Percentiles rank a stretch among this genome's conserved stretches.
Conservation (phyloP, 2,113 vertebrate species). For the Channa argus region DNA sequence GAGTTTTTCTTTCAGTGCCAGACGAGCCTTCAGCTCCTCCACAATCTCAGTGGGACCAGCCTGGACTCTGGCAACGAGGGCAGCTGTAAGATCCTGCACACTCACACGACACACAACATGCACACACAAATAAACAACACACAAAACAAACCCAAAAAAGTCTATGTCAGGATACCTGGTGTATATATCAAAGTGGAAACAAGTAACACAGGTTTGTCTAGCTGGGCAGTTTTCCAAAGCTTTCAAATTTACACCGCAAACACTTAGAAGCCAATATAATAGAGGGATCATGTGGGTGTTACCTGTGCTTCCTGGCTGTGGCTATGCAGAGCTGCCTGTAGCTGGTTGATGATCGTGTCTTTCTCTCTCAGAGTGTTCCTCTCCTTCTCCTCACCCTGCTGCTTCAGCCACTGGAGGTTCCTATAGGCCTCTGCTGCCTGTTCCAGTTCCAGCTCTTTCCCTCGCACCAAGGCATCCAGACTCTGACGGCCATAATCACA, state of each 20-base stretch:
- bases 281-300: slow-evolving; percentile 25
- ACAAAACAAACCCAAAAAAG: slow-evolving; percentile 6
- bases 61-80: slow-evolving; percentile 85
- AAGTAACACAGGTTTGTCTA: slow-evolving; percentile 34
- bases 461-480: slow-evolving; percentile 89
- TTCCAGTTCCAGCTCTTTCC: slow-evolving; percentile 92
- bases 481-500: slow-evolving; percentile 78
- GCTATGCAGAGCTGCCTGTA: slow-evolving; percentile 89
- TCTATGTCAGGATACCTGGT: slow-evolving; percentile 28
- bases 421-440: slow-evolving; percentile 87
- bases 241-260: slow-evolving; percentile 14
- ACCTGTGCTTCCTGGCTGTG: slow-evolving; percentile 92
- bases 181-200: slow-evolving; percentile 25
- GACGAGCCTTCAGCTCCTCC: slow-evolving; percentile 88
- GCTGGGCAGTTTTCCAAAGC: slow-evolving; percentile 14
- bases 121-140: neutral
- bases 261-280: neutral
- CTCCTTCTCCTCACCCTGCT: slow-evolving; percentile 87
- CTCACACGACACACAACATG: slow-evolving; percentile 4
- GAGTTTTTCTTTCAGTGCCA: slow-evolving; percentile 90
- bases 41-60: slow-evolving; percentile 82
- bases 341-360: slow-evolving; percentile 88
- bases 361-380: slow-evolving; percentile 86
- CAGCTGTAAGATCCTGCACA: slow-evolving; percentile 88
- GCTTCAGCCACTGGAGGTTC: slow-evolving; percentile 91